Conservation (phyloP, 2,797 vertebrate genomes). For the Myotis findleyi region DNA sequence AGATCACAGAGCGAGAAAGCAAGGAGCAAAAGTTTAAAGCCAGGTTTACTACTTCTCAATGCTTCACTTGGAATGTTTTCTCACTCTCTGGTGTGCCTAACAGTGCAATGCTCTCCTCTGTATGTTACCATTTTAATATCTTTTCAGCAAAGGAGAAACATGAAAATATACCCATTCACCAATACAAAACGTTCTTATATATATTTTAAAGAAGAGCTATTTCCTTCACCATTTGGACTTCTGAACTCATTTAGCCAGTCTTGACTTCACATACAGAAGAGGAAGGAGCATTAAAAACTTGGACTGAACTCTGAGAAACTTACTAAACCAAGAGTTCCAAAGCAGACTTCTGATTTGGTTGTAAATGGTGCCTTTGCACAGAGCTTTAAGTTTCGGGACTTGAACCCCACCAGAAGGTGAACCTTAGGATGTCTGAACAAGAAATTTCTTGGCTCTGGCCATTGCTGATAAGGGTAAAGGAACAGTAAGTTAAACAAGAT, state of each 20-base stretch:
- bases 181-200: slow-evolving; percentile 26
- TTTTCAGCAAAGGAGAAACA: slow-evolving; percentile 51
- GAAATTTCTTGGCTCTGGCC: slow-evolving; percentile 56
- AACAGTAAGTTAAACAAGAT: slow-evolving; percentile 64
- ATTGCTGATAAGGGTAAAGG: slow-evolving; percentile 63
- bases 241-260: slow-evolving; percentile 14
- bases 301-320: neutral
- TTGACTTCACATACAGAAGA: neutral
- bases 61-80: slow-evolving; percentile 26
- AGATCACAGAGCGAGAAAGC: neutral
- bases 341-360: neutral
- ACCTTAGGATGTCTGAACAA: slow-evolving; percentile 63
- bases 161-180: slow-evolving; percentile 19
- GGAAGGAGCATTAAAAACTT: slow-evolving; percentile 19
- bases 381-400: neutral
- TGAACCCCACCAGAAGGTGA: slow-evolving; percentile 29
- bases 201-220: slow-evolving; percentile 32
- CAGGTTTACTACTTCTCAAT: neutral
- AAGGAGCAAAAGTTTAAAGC: neutral
- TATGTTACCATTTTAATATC: slow-evolving; percentile 52
- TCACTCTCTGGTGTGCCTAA: neutral
- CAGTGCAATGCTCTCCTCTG: neutral
- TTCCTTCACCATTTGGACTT: slow-evolving; percentile 18
- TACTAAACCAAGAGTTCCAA: neutral
- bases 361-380: neutral